A percentile compares a stretch with the other conserved stretches of the same genome.
These are phyloP conservation scores for Arge pagana DNA, from an alignment of 2,888 invertebrate genomes.

Conservation along the genomic window DNA sequence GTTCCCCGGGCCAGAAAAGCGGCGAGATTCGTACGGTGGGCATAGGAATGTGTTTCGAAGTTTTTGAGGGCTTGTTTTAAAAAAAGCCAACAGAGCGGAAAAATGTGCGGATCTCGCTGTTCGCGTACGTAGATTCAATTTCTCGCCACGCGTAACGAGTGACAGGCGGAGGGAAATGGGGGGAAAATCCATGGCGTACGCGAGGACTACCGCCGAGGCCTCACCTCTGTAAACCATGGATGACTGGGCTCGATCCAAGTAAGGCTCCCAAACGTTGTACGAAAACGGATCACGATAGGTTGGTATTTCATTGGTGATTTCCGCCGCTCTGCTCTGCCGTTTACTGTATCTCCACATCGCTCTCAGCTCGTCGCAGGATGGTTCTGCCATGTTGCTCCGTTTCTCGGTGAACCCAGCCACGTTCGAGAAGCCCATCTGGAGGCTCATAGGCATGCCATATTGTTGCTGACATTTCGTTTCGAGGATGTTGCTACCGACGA, in stretches of 20 bases:
- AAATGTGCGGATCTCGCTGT: no score
- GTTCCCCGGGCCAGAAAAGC: no score
- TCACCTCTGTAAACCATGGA: conserved; percentile 47
- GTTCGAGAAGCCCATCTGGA: conserved; percentile 28
- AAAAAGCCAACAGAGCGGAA: no score
- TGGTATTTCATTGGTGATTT: conserved; percentile 85
- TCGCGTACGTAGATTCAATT: no score
- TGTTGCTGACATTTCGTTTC: conserved; percentile 22
- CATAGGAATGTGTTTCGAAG: no score
- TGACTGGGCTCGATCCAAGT: conserved; percentile 51
- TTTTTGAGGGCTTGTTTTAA: no score
- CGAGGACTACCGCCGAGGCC: no score
- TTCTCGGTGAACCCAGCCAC: conserved; percentile 39
- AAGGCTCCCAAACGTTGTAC: conserved; percentile 81
- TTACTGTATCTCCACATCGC: conserved; percentile 94
- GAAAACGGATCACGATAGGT: conserved; percentile 81
- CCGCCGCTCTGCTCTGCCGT: conserved; percentile 83
- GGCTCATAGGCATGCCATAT: conserved; percentile 33
- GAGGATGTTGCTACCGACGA: conserved; percentile 6
- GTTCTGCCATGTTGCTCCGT: conserved; percentile 65
- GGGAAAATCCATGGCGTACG: no score
- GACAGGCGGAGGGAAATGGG: no score
- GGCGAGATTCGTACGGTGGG: no score
- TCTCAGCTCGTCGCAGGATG: conserved; percentile 83
- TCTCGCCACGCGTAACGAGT: no score